Evolutionary conservation across 2,797 vertebrate species (phyloP).

Genomic region (Lophius americanus): DNA sequence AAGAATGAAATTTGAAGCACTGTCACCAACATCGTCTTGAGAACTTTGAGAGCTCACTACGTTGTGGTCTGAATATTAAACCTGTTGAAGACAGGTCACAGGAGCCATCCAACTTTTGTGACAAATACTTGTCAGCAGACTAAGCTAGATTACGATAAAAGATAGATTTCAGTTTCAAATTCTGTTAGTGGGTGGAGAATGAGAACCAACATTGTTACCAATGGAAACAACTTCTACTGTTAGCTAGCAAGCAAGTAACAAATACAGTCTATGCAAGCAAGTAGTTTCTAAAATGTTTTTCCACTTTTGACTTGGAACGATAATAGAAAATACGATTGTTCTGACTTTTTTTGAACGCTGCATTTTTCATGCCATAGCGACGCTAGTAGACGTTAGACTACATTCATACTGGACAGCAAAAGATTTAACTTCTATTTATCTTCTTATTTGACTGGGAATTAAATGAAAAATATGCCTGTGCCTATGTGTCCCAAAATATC

Average conservation of each 20-base stretch:
- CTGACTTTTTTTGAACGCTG: background rate
- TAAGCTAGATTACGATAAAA: background rate
- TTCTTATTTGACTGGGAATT: constrained; percentile 1
- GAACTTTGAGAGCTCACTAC: constrained; percentile 21
- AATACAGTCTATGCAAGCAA: background rate
- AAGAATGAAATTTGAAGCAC: background rate
- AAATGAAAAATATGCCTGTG: background rate
- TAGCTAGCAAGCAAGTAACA: background rate
- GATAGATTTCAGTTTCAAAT: constrained; percentile 1
- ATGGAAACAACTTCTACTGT: background rate
- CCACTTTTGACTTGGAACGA: too few species aligned
- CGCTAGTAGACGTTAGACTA: background rate
- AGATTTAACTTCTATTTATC: background rate
- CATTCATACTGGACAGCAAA: background rate
- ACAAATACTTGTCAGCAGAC: background rate
- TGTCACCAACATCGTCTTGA: constrained; percentile 11
- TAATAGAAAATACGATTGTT: too few species aligned
- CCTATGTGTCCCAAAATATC: constrained; percentile 4
- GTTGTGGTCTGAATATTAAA: constrained; percentile 23
- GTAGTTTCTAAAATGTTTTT: background rate
- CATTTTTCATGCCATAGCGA: background rate
- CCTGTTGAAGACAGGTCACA: constrained; percentile 12
- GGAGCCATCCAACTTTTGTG: background rate
- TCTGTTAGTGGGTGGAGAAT: background rate
- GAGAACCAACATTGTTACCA: background rate